Evolutionary conservation across 2,113 vertebrate genomes (phyloP).

Genomic region (Cercocebus atys): DNA sequence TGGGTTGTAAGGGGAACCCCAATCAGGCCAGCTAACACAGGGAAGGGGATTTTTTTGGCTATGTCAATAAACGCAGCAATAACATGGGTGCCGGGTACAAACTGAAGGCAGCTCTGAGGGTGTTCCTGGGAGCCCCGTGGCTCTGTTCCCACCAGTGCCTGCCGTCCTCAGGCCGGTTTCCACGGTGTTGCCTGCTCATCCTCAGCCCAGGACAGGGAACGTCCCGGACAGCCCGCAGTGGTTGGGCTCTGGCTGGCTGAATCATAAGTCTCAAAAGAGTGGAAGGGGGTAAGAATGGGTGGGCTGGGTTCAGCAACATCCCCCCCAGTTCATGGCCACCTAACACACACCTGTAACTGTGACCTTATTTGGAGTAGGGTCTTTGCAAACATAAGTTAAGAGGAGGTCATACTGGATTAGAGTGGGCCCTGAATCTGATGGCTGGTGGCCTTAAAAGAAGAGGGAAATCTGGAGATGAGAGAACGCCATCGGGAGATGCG

Average conservation of each 20-base stretch:
- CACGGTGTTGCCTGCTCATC: rapidly evolving
- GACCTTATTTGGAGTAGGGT: not conserved
- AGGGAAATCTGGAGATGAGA: not conserved
- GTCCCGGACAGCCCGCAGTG: too few relatives aligned
- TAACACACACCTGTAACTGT: too few relatives aligned
- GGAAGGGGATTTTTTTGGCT: not conserved
- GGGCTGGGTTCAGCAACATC: too few relatives aligned
- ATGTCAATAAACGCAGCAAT: rapidly evolving
- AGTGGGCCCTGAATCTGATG: not conserved
- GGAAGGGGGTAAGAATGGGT: not conserved
- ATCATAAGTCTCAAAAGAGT: not conserved
- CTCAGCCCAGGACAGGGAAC: not conserved
- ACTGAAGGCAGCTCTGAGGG: too few relatives aligned
- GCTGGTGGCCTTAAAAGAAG: not conserved
- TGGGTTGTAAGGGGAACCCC: too few relatives aligned
- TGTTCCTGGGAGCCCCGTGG: not conserved
- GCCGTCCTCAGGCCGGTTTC: rapidly evolving
- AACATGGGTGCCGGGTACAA: rapidly evolving
- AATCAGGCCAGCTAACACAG: rapidly evolving
- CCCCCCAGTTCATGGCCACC: not conserved
- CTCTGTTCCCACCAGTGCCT: not conserved
- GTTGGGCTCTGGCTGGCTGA: not conserved
- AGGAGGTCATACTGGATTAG: not conserved
- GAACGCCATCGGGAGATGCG: rapidly evolving
- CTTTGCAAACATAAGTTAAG: not conserved